Evolutionary conservation across 2,797 vertebrate species (phyloP).

Genomic region (Echiichthys vipera): DNA sequence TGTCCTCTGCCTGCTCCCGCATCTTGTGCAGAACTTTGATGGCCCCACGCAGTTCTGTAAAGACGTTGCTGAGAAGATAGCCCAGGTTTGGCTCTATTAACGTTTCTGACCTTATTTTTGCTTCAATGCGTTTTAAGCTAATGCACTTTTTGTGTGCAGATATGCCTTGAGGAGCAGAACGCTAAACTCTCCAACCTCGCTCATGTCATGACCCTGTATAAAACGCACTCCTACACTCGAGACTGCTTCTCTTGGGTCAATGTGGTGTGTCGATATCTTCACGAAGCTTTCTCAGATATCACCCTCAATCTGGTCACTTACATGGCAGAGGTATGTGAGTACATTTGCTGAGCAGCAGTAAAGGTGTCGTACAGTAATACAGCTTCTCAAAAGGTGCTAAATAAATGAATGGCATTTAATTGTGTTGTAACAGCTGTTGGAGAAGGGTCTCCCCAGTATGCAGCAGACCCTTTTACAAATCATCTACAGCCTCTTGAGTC

Average conservation of each 20-base stretch:
- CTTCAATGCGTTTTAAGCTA: background rate
- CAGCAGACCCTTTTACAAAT: conserved; percentile 96
- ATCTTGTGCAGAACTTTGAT: conserved; percentile 97
- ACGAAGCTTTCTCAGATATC: conserved; percentile 94
- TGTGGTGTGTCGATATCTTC: conserved; percentile 96
- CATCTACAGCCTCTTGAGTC: conserved; percentile 96
- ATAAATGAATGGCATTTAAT: background rate
- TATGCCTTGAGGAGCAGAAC: conserved; percentile 97
- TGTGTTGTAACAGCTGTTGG: conserved; percentile 87
- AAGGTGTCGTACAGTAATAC: background rate
- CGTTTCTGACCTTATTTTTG: fast-evolving
- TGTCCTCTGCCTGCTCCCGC: conserved; percentile 95
- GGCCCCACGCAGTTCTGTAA: conserved; percentile 94
- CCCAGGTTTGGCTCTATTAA: conserved; percentile 86
- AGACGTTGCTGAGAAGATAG: conserved; percentile 93
- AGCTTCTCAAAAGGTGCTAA: background rate
- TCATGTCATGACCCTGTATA: conserved; percentile 98
- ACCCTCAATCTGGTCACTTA: conserved; percentile 96
- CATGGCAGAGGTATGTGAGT: conserved; percentile 90
- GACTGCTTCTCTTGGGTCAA: conserved; percentile 96
- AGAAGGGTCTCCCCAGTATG: conserved; percentile 96
- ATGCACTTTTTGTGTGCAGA: conserved; percentile 77
- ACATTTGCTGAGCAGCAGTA: background rate
- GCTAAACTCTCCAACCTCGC: conserved; percentile 96
- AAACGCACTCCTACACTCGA: conserved; percentile 95